Conservation (phyloP, 2,113 vertebrate genomes). For the Prietella phreatophila region DNA sequence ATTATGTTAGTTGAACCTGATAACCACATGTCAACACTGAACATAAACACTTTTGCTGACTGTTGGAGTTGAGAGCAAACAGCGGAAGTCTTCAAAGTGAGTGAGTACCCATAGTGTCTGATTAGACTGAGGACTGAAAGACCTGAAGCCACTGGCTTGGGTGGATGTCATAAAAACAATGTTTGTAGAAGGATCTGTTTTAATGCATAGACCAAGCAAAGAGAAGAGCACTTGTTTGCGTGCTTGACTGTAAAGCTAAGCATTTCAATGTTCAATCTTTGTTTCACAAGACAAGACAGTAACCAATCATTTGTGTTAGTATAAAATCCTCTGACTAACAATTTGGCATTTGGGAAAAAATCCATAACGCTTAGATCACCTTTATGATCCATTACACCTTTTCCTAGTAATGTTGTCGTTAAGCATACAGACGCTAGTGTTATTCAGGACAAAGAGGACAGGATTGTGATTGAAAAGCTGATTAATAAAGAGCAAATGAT, state of each 20-base stretch:
- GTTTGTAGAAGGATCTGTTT: constrained; percentile 75
- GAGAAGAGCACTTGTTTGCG: constrained; percentile 61
- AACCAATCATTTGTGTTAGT: constrained; percentile 60
- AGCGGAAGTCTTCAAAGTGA: constrained; percentile 52
- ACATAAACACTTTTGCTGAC: constrained; percentile 23
- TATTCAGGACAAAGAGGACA: constrained; percentile 11
- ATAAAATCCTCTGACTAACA: constrained; percentile 48
- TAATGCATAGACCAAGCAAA: constrained; percentile 61
- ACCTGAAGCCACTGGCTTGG: constrained; percentile 69
- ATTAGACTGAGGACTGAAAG: constrained; percentile 66
- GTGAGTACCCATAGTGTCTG: constrained; percentile 57
- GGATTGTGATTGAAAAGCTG: not conserved
- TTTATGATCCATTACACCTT: not conserved
- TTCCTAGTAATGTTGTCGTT: not conserved
- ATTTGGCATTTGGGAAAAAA: not conserved
- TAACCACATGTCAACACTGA: constrained; percentile 19
- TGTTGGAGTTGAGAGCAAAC: constrained; percentile 49
- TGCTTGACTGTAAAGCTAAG: constrained; percentile 62
- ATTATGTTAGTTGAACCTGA: not conserved
- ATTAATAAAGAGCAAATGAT: constrained; percentile 19
- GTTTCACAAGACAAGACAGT: constrained; percentile 63
- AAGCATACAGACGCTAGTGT: not conserved
- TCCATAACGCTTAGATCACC: not conserved
- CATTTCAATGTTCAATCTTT: constrained; percentile 63
- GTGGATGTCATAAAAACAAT: constrained; percentile 73